phyloP scores from a whole-genome alignment of 2,888 invertebrate genomes.

The Platycheirus rosarum region DNA sequence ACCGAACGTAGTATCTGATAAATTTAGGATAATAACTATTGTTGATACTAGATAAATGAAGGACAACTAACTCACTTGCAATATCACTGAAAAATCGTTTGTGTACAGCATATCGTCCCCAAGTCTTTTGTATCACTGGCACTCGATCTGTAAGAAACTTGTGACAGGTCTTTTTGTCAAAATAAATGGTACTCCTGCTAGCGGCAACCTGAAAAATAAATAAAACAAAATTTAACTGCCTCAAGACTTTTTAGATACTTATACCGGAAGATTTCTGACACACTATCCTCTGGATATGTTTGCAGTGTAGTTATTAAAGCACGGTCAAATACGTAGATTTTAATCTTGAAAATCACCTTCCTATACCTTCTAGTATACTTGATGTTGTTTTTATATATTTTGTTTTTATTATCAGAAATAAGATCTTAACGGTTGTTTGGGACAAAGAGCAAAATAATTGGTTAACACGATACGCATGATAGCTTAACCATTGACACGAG shows the following conservation, averaged over 20 bases:
- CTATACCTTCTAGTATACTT: slow-evolving; percentile 6
- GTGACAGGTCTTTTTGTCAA: slow-evolving; percentile 96
- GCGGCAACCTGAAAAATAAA: slow-evolving; percentile 72
- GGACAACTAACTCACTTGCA: slow-evolving; percentile 88
- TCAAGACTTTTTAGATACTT: slow-evolving; percentile 22
- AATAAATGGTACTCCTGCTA: slow-evolving; percentile 77
- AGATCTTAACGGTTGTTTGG: slow-evolving; percentile 60
- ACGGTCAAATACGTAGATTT: slow-evolving; percentile 51
- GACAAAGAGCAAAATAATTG: slow-evolving; percentile 27
- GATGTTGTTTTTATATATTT: slow-evolving; percentile 40
- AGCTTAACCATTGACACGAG: no score
- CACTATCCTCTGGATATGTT: neutral
- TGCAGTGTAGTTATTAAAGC: slow-evolving; percentile 13
- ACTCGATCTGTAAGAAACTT: slow-evolving; percentile 92
- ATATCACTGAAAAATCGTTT: slow-evolving; percentile 92
- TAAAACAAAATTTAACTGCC: slow-evolving; percentile 53
- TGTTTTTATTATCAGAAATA: slow-evolving; percentile 37
- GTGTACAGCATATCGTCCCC: slow-evolving; percentile 89
- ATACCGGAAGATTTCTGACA: slow-evolving; percentile 28
- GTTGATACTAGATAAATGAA: no score
- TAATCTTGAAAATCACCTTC: no score
- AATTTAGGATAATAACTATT: slow-evolving; percentile 59
- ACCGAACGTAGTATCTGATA: slow-evolving; percentile 44
- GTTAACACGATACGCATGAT: slow-evolving; percentile 7
- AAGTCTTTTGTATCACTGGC: slow-evolving; percentile 91